Base-by-base conservation (phyloP, 35 echinoderm and acorn worm genomes). In the Ophioderma brevispina region DNA sequence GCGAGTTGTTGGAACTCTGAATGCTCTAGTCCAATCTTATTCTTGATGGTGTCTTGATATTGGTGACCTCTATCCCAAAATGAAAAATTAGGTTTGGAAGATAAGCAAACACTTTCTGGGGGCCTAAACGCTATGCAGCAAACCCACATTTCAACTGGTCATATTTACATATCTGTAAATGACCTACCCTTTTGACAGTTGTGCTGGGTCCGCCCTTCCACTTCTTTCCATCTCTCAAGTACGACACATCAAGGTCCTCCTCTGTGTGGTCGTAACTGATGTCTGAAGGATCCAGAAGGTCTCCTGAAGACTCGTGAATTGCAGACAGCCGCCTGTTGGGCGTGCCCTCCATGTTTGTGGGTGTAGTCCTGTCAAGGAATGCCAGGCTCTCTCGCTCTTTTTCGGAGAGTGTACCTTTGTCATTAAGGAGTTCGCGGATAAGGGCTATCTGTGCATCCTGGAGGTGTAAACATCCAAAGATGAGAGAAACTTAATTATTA, bases 231-330 rank as follows among this genome's bases (percentile, higher is more conserved):
- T 79, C 91, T 55, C 97, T 76, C 34, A 99, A 87, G 55, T 91
- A 92, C 4, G 97, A 99, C 18, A 93, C 88, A 77, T 99, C 94
- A 18, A 99, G 84, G 41, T 99, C 97, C 35, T 99, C 97, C 25
- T 99, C 97, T 31, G 97, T 99, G 46, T 91, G 84, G 64, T 99
- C 97, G 49, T 92, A 94, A 81, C 94, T 95, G 18, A 99, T 38
- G 70, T 99, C 97, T 2, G 97, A 99, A 21, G 87, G 75, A 25
- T 94, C 95, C 14, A 99, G 85, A 15, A 99, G 89, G 40, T 99
- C 91, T 31, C 87, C 97, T 13, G 97, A 99, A 31, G 43, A 77
- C 76, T 99, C 97, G 39, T 99, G 91, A 84, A 99, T 87, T 30
- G 94, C 91, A 6, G 97, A 99, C 34, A 99, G 87, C 21, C 97